phyloP scores from a whole-genome alignment of 2,888 invertebrate species.

The Chesias legatella region DNA sequence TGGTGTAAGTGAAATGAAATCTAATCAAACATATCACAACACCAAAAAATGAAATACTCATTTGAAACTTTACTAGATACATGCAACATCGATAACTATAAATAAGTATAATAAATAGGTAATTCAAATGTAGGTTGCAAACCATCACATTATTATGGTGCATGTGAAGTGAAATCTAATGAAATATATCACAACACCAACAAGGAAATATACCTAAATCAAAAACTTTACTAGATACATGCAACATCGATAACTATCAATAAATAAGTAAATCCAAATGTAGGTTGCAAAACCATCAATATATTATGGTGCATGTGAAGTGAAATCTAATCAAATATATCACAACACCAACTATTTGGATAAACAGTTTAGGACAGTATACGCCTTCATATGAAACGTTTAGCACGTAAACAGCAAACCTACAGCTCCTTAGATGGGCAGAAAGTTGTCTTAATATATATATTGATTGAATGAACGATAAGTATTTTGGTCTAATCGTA shows the following conservation, averaged over 20 bases:
- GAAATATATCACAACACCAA: neutral
- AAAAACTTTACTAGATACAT: neutral
- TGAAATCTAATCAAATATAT: neutral
- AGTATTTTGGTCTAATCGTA: constrained; percentile 8
- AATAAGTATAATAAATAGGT: neutral
- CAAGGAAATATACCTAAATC: too few relatives aligned
- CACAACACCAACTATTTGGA: constrained; percentile 2
- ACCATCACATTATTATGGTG: too few relatives aligned
- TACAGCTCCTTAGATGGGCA: constrained; percentile 1
- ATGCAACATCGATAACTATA: neutral
- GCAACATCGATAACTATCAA: neutral
- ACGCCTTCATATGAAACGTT: neutral
- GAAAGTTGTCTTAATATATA: neutral
- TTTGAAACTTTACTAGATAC: neutral
- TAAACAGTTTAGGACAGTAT: too few relatives aligned
- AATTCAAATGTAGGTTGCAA: neutral
- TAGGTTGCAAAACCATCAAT: neutral
- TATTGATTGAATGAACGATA: constrained; percentile 3
- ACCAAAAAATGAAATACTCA: too few relatives aligned
- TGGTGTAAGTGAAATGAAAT: too few relatives aligned
- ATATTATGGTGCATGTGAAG: too few relatives aligned
- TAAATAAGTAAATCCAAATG: neutral
- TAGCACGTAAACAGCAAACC: neutral
- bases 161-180: too few relatives aligned
- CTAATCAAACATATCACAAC: neutral